Base-by-base conservation (phyloP, 2,888 invertebrate genomes). In the Monoplex corrugatus region DNA sequence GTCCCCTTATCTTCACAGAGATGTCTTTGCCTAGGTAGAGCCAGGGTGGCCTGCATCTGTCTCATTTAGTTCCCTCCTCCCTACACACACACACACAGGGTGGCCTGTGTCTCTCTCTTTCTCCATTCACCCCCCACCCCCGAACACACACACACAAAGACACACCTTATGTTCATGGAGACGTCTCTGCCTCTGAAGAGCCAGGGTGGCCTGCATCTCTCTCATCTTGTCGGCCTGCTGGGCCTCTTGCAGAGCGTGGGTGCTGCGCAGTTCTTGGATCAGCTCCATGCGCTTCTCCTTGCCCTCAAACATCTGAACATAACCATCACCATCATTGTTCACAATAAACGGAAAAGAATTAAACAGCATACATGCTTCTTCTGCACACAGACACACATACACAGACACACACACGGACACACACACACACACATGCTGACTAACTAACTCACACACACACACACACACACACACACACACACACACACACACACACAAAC, bases 261-360 rank as follows among this genome's bases (percentile, higher is more conserved):
- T 96, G 8, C 97, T 97, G 95, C 97, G 97, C 94, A 98, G 94
- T 96, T 98, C 98, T 88, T 97, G 97, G 0, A 98, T 98, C 90
- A 98, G 95, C 93, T 98, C 97, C 38, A 97, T 97, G 40, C 97
- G 97, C 88, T 97, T 97, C 89, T 97, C 97, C 89, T 97, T 97
- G 0, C 97, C 98, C 95, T 97, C 97, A 94, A 97, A 97, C 97
- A 98, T 97, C 98, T 97, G 92, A 0, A 91, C 68, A 84, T 19
- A 85, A 28, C 2, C 23, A 86, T 5, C 68, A 68, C 68, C 10
- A 5, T 5, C 50, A 87, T 8, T 63, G 44, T 35, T 40, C 16
- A 38, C 32, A 84, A 40, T 16, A 6, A 84, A 50, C 50, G 16
- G 10, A 50, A 16, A 8, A 50, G 50, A 50, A 50, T 13, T 50